Base-by-base conservation (phyloP, 1,140 invertebrate species). In the Drosophila ironensis region DNA sequence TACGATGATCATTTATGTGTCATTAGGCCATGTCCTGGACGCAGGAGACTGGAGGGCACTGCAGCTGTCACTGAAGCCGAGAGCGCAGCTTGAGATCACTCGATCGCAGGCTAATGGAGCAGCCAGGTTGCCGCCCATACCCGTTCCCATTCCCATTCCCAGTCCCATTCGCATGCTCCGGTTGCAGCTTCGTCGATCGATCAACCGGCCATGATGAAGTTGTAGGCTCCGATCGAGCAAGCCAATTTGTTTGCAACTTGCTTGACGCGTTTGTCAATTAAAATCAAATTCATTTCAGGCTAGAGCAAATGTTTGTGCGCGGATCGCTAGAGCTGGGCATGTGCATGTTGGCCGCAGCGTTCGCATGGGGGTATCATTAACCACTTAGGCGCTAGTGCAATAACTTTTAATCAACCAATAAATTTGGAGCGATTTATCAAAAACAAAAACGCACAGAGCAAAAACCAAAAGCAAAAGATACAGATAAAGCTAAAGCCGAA, bases 391-490 rank as follows among this genome's bases (percentile, higher is more conserved):
- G 70, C 80, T 72, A 72, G 60, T 86, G 80, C 80, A 78, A 84
- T 84, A 84, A 84, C 80, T 86, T 84, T 84, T 84, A 84, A 84
- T 84, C 80, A 84, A 74, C 80, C 80, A 80, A 86, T 84, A 86
- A 84, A 86, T 84, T 86, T 75, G 30, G 38, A 86, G 53, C 80
- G 73, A 84, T 84, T 84, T 86, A 78, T 86, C 80, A 86, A 67
- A 86, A 67, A 86, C 45, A 50, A 16, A n/a, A 19, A 25, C n/a
- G 16, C 22, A 30, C 20, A 16, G 25, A 54, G 22, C 4, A 5
- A 46, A 28, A 41, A 19, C 20, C 44, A 45, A 16, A 38, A 11
- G 9, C n/a, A n/a, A n/a, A n/a, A n/a, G n/a, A n/a, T n/a, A n/a
- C n/a, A n/a, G n/a, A n/a, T n/a, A n/a, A n/a, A n/a, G n/a, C n/a